Evolutionary conservation across 2,797 vertebrate genomes (phyloP).

Genomic region (Ptychadena robeensis): DNA sequence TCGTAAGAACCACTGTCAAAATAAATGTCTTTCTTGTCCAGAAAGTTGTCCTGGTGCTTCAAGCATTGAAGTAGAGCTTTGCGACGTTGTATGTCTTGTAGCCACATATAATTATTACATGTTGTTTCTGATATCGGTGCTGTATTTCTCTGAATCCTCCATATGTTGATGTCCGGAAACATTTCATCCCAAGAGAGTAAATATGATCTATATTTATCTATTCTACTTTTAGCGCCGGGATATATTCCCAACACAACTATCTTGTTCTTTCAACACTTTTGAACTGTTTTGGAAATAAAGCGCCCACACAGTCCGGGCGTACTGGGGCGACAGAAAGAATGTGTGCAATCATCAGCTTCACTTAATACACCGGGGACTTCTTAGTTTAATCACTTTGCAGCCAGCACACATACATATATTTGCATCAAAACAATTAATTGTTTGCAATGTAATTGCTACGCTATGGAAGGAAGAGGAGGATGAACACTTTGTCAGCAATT

Average conservation of each 20-base stretch:
- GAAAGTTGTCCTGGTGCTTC: background rate
- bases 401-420: slow-evolving; percentile 18
- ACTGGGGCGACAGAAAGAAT: background rate
- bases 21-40: background rate
- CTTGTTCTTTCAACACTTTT: background rate
- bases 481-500: slow-evolving; percentile 29
- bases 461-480: slow-evolving; percentile 43
- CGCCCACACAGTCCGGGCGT: background rate
- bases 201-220: background rate
- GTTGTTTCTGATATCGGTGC: background rate
- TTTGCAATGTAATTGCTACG: slow-evolving; percentile 41
- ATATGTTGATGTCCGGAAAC: background rate
- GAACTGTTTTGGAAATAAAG: background rate
- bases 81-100: background rate
- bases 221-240: background rate
- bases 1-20: slow-evolving; percentile 12
- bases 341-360: background rate
- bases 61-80: background rate
- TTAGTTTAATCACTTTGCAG: slow-evolving; percentile 23
- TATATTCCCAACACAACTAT: background rate
- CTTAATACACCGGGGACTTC: slow-evolving; percentile 34
- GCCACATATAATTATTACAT: background rate
- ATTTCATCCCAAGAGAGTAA: background rate
- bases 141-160: background rate
- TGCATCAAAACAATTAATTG: slow-evolving; percentile 37